Conservation (phyloP, 2,797 vertebrate genomes). For the Salarias fasciatus region DNA sequence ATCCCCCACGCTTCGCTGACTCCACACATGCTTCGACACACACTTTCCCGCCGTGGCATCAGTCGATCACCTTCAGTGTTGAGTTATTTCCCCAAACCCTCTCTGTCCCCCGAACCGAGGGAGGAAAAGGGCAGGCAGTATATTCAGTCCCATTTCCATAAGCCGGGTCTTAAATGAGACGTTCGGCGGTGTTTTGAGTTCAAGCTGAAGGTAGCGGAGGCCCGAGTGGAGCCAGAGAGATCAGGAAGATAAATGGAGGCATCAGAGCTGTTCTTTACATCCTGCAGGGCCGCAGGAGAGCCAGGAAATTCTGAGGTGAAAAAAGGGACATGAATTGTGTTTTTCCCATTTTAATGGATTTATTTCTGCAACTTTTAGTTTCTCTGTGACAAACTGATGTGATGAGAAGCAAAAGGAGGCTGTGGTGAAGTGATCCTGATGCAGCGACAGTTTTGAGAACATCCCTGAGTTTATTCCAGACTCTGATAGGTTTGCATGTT, state of each 20-base stretch:
- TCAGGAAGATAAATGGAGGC: constrained; percentile 77
- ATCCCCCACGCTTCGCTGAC: neutral
- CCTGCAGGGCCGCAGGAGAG: constrained; percentile 61
- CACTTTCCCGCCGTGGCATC: neutral
- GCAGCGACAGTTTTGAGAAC: too few species aligned
- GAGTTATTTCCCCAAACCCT: constrained; percentile 41
- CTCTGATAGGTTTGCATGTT: too few species aligned
- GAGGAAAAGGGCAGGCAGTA: constrained; percentile 51
- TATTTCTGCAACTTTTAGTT: too few species aligned
- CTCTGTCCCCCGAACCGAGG: constrained; percentile 13
- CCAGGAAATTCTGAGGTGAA: constrained; percentile 49
- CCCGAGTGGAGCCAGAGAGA: constrained; percentile 67
- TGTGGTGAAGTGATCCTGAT: too few species aligned
- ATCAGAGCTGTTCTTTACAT: constrained; percentile 71
- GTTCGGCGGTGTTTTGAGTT: constrained; percentile 64
- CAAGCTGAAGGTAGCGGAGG: constrained; percentile 64
- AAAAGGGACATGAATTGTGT: constrained; percentile 29
- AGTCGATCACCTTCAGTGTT: constrained; percentile 50
- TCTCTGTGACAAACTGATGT: too few species aligned
- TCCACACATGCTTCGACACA: constrained; percentile 6
- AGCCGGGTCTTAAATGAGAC: constrained; percentile 72
- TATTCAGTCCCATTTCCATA: constrained; percentile 76
- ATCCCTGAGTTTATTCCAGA: too few species aligned
- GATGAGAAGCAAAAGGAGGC: too few species aligned
- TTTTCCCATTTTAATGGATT: constrained; percentile 13